Evolutionary conservation across 2,113 vertebrate species (phyloP).

Genomic region (Plotosus lineatus): DNA sequence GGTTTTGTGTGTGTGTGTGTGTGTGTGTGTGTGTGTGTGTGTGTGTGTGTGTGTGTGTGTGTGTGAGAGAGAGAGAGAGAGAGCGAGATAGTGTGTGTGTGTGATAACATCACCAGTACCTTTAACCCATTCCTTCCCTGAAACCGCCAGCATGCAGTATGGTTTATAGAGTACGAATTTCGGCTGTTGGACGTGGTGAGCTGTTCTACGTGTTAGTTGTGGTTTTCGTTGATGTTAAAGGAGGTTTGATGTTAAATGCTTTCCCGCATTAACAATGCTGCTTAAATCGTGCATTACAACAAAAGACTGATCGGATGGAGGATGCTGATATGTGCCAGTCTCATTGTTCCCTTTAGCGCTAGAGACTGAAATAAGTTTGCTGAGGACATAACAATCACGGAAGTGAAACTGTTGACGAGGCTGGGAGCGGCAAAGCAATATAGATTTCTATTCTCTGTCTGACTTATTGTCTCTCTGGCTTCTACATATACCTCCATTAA

Average conservation of each 20-base stretch:
- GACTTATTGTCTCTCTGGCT: constrained; percentile 37
- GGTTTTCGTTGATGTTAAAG: constrained; percentile 62
- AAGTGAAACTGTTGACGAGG: constrained; percentile 23
- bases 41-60: neutral
- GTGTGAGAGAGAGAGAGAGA: too few relatives aligned
- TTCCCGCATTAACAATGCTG: constrained; percentile 69
- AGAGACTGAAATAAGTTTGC: neutral
- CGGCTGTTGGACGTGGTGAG: constrained; percentile 17
- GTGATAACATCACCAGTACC: neutral
- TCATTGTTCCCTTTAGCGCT: constrained; percentile 20
- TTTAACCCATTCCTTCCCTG: neutral
- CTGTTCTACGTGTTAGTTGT: constrained; percentile 21
- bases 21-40: neutral
- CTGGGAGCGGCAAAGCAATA: constrained; percentile 72
- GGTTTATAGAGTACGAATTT: neutral
- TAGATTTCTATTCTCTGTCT: constrained; percentile 22
- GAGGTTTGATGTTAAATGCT: constrained; percentile 59
- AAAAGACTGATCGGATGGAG: constrained; percentile 67
- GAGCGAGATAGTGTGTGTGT: neutral
- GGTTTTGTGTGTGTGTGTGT: neutral
- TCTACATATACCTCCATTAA: constrained; percentile 67
- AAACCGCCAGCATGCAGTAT: constrained; percentile 32
- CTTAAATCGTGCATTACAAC: constrained; percentile 58
- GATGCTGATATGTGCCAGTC: constrained; percentile 53
- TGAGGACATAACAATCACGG: neutral